Evolutionary conservation across 2,888 invertebrate species (phyloP).

Genomic region (Acholoe squamosa): DNA sequence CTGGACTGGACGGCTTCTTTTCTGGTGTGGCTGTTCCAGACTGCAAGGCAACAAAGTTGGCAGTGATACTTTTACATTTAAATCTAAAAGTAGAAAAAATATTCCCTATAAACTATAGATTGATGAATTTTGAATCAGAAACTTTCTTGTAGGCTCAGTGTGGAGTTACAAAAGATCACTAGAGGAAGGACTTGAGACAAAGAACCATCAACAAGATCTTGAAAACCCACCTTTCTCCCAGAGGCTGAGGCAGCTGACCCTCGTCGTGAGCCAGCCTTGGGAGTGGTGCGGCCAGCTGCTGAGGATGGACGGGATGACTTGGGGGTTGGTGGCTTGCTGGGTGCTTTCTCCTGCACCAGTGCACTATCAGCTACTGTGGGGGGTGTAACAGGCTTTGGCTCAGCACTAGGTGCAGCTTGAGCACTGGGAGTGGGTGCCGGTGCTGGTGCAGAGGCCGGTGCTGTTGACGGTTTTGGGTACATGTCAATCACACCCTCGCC

Average conservation of each 20-base stretch:
- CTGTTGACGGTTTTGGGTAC: conserved; percentile 48
- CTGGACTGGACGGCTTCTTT: conserved; percentile 30
- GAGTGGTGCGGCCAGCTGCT: not conserved
- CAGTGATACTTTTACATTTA: too few species aligned
- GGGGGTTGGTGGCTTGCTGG: conserved; percentile 22
- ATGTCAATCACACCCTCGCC: conserved; percentile 75
- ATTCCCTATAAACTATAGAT: too few species aligned
- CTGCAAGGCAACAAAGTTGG: not conserved
- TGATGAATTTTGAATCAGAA: too few species aligned
- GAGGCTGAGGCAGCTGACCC: not conserved
- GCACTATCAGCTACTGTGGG: not conserved
- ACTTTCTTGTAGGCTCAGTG: too few species aligned
- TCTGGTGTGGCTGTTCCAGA: conserved; percentile 15
- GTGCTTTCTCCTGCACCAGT: not conserved
- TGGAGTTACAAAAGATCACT: too few species aligned
- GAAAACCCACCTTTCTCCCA: conserved; percentile 15
- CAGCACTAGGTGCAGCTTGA: not conserved
- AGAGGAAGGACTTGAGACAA: too few species aligned
- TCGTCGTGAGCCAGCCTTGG: not conserved
- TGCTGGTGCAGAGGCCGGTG: not conserved
- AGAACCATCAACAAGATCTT: too few species aligned
- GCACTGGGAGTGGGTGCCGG: not conserved
- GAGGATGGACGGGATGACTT: conserved; percentile 20
- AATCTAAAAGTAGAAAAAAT: too few species aligned
- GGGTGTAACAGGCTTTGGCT: not conserved